A percentile compares a stretch with the other conserved stretches of the same genome.
phyloP scores from a whole-genome alignment of 2,113 vertebrate species.

The Bathybates hornii region DNA sequence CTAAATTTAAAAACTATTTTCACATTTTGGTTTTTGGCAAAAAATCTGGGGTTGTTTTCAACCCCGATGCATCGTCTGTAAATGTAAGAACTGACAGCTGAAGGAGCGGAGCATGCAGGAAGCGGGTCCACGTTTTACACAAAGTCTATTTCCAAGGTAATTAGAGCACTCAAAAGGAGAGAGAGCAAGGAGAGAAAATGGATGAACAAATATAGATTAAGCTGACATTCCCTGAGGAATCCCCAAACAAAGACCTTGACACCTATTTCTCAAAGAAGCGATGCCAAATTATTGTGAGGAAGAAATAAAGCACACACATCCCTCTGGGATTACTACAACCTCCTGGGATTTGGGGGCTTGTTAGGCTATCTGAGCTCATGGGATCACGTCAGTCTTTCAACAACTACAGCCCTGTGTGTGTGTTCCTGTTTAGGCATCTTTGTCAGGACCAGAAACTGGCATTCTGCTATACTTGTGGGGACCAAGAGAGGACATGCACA shows the following conservation, averaged over 20 bases:
- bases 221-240: background rate
- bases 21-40: background rate
- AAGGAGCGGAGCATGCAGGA: background rate
- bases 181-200: background rate
- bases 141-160: constrained; percentile 3
- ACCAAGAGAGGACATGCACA: background rate
- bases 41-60: background rate
- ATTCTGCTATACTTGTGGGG: background rate
- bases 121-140: background rate
- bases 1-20: background rate
- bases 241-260: background rate
- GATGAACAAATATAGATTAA: constrained; percentile 9
- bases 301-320: background rate
- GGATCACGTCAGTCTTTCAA: background rate
- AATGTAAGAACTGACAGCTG: background rate
- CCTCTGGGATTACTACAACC: background rate
- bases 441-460: background rate
- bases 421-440: background rate
- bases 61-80: background rate
- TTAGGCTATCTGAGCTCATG: background rate
- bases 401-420: background rate
- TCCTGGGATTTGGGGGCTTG: background rate
- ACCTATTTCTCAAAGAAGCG: background rate
- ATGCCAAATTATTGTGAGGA: background rate
- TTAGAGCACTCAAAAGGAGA: background rate